Conservation (phyloP, 2,888 invertebrate species). For the Lycophotia porphyrea region DNA sequence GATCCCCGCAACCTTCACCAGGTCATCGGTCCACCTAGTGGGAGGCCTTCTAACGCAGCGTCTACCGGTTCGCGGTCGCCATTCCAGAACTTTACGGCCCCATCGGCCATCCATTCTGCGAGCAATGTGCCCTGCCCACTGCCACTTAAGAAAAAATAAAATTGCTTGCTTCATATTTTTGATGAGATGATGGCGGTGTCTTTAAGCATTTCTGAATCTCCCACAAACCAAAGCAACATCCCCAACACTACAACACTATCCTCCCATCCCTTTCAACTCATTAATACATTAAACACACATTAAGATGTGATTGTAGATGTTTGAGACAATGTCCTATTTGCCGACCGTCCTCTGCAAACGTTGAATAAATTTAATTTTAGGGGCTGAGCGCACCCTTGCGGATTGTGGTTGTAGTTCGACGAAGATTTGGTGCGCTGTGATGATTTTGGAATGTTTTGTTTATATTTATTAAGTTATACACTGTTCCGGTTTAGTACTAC, state of each 20-base stretch:
- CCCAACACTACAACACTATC: conserved; percentile 41
- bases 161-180: neutral
- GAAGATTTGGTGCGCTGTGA: conserved; percentile 36
- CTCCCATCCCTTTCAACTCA: conserved; percentile 72
- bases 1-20: too few species aligned
- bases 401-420: conserved; percentile 51
- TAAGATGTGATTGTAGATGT: conserved; percentile 74
- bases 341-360: conserved; percentile 80
- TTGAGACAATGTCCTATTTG: conserved; percentile 75
- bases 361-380: conserved; percentile 64
- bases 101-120: too few species aligned
- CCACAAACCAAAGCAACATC: conserved; percentile 7
- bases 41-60: too few species aligned
- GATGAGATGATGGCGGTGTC: neutral
- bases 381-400: conserved; percentile 43
- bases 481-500: conserved; percentile 1
- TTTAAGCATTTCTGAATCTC: neutral
- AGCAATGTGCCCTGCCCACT: too few species aligned
- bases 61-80: too few species aligned
- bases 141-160: too few species aligned
- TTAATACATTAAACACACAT: conserved; percentile 86
- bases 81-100: too few species aligned
- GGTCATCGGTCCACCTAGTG: too few species aligned
- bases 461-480: conserved; percentile 10
- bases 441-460: conserved; percentile 30